phyloP scores from a whole-genome alignment of 2,888 invertebrate species.

The Archips xylosteana region DNA sequence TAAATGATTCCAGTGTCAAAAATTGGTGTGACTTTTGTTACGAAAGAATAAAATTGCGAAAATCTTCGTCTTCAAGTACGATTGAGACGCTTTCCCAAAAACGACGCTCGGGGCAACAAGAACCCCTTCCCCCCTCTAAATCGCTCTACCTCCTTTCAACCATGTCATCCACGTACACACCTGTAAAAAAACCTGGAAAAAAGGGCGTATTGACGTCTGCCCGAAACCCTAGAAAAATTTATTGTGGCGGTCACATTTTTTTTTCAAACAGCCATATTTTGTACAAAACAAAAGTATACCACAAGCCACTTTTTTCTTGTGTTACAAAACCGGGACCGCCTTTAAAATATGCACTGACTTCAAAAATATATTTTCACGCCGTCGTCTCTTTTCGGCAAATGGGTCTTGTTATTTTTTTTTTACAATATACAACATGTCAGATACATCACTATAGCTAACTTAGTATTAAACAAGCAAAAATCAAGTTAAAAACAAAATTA shows the following conservation, averaged over 20 bases:
- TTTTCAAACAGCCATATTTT: conserved; percentile 65
- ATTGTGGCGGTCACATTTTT: conserved; percentile 70
- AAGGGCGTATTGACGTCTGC: conserved; percentile 47
- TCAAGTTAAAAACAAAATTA: conserved; percentile 39
- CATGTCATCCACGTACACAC: too few species aligned
- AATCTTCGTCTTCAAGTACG: too few species aligned
- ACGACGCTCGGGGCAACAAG: too few species aligned
- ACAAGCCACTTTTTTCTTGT: conserved; percentile 79
- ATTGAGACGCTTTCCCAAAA: too few species aligned
- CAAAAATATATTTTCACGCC: conserved; percentile 74
- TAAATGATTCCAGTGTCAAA: too few species aligned
- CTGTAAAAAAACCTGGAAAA: conserved; percentile 7
- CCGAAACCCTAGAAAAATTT: conserved; percentile 63
- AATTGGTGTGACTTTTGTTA: too few species aligned
- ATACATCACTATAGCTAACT: conserved; percentile 43
- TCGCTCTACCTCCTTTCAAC: too few species aligned
- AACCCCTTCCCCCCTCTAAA: too few species aligned
- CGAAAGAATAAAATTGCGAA: too few species aligned
- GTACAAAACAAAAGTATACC: conserved; percentile 67
- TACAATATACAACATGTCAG: conserved; percentile 44
- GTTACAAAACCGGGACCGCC: conserved; percentile 75
- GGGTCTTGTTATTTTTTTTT: conserved; percentile 45
- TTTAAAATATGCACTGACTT: conserved; percentile 71
- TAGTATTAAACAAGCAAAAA: conserved; percentile 43
- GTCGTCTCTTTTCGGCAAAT: conserved; percentile 50